Conservation (phyloP, 37 sponge, comb jelly and placozoan genomes). For the Halichondria panicea region DNA sequence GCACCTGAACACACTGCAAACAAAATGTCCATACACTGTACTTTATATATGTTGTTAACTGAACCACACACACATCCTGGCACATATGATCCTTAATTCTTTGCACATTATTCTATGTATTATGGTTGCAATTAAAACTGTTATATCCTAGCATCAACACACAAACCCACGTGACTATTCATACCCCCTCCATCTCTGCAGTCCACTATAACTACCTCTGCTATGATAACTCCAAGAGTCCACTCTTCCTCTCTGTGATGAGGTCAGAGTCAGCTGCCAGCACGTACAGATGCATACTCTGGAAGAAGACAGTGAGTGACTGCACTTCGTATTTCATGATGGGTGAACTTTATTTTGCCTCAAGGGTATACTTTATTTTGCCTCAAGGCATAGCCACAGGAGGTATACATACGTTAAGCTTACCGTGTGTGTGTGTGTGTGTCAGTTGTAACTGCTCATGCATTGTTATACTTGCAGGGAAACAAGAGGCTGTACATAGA, state of each 20-base stretch:
- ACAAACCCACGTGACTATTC: neutral
- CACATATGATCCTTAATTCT: neutral
- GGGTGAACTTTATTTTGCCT: neutral
- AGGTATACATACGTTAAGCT: neutral
- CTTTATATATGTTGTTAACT: too few relatives aligned
- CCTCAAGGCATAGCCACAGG: neutral
- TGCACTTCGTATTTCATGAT: neutral
- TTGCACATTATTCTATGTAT: too few relatives aligned
- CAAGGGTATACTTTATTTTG: neutral
- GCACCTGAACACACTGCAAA: too few relatives aligned
- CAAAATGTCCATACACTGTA: too few relatives aligned
- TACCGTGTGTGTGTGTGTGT: neutral
- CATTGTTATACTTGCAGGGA: constrained; percentile 31
- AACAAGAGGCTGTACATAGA: constrained; percentile 60
- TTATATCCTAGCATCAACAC: too few relatives aligned
- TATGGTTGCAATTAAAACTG: too few relatives aligned
- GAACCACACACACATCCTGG: neutral
- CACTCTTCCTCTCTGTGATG: constrained; percentile 83
- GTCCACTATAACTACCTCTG: constrained; percentile 89
- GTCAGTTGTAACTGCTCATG: neutral
- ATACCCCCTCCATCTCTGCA: constrained; percentile 4
- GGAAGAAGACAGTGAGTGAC: constrained; percentile 77
- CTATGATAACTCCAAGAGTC: constrained; percentile 67
- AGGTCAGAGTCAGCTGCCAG: constrained; percentile 47
- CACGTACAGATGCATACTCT: constrained; percentile 74